Evolutionary conservation across 2,888 invertebrate species (phyloP), one percentile per base, ranked within the genome.

Genomic region (Aphodius sticticus): DNA sequence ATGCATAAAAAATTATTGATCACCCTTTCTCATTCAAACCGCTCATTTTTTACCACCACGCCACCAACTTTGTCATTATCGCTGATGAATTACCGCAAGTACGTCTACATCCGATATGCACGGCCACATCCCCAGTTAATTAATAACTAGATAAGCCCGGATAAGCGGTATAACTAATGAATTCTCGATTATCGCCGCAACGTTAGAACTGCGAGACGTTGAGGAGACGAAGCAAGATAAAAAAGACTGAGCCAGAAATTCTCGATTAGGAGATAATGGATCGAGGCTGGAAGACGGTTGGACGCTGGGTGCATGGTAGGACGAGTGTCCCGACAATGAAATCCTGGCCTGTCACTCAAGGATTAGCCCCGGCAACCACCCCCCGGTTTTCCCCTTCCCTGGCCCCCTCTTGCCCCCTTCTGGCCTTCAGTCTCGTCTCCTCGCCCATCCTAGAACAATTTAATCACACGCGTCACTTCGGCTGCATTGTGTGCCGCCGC

Each of bases 401-500:
- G 53, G n/a, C n/a, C n/a, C n/a, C n/a, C n/a, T 12, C 6, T 7
- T 5, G 53, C 53, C 53, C 7, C 78, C 72, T 3, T 26, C 26
- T 26, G 1, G 26, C 26, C 26, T 26, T 26, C 26, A 26, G 26
- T 26, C 26, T 26, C 26, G 26, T 26, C 3, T 26, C 26, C 26
- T 26, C 26, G 26, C 26, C 26, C 74, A 69, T 76, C 72, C 76
- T 74, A 37, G 82, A 82, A 82, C 82, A 82, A 82, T 82, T 81
- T 81, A 82, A 80, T 82, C 82, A 82, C 78, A 80, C 79, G 76
- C 80, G 77, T 76, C 80, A 77, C 77, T 80, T 77, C 16, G 80
- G 77, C 38, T 37, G 77, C 76, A 80, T 80, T 80, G 77, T 80
- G 37, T 75, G 37, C 37, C 26, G 12, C 14, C 53, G 12, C 12